Base-by-base conservation (phyloP, 1,140 invertebrate species). In the Acromyrmex echinatior region DNA sequence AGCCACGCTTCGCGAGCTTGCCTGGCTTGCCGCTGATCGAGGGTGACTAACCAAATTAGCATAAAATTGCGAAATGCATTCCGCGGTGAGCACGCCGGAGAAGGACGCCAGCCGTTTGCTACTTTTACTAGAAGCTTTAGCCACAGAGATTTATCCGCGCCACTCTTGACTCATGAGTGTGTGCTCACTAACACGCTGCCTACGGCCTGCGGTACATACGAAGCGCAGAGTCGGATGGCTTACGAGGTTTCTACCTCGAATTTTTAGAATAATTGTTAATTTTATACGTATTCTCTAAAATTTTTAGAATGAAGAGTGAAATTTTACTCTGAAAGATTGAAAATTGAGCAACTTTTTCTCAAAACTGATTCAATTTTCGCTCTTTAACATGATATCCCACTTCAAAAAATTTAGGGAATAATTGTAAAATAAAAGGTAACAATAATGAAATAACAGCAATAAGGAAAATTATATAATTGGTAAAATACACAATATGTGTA, bases 41-140 rank as follows among this genome's bases (percentile, higher is more conserved):
- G 90, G 89, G 89, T 91, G 90, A 91, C 90, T 90, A 90, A 91
- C 81, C 51, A 78, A 90, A 91, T 91, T 91, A 91, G 71, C 90
- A 91, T 91, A 90, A 88, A 66, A 86, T 91, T 91, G 90, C 86
- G 65, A 91, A 90, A 91, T 78, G 65, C 86, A 91, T 90, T 88
- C 90, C 90, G 73, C 21, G 60, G 76, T 62, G 80, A 79, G 76
- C 70, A 51, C 21, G 31, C 70, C 21, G 76, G 70, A 87, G 89
- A 90, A 90, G 86, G 89, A 90, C 89, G 49, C 56, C 53, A n/a
- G n/a, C 58, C 39, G 53, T 62, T 62, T 60, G 86, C 58, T 89
- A 90, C 90, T 91, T 91, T 91, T 91, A 91, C 90, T 81, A 39
- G 76, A 45, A 60, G 86, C 66, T 88, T 80, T 90, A 80, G 70